phyloP scores from a whole-genome alignment of 2,797 vertebrate species.

The Dendrocincla fuliginosa region DNA sequence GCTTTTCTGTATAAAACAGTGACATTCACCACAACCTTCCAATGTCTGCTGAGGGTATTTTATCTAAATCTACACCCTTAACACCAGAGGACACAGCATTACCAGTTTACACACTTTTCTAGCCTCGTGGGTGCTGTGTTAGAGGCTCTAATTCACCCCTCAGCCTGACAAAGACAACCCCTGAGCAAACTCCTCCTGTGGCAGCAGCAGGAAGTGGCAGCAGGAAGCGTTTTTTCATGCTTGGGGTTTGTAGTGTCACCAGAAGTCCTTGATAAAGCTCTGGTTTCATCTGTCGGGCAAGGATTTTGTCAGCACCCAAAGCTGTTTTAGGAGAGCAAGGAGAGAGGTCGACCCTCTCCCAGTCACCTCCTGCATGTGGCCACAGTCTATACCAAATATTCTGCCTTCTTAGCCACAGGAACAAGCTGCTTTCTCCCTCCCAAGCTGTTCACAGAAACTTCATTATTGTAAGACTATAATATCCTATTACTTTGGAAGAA shows the following conservation, averaged over 20 bases:
- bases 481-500: not conserved
- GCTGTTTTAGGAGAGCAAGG: not conserved
- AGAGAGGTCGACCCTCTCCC: not conserved
- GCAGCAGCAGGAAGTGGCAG: conserved; percentile 56
- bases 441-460: not conserved
- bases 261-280: conserved; percentile 33
- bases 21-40: not conserved
- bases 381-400: not conserved
- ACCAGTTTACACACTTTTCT: not conserved
- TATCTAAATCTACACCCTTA: not conserved
- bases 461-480: not conserved
- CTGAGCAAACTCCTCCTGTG: conserved; percentile 24
- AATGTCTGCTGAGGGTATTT: not conserved
- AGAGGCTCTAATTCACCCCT: conserved; percentile 27
- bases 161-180: not conserved
- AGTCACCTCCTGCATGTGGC: not conserved
- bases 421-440: not conserved
- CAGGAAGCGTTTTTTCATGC: conserved; percentile 53
- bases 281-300: conserved; percentile 14
- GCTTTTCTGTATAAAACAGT: not conserved
- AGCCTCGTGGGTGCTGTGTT: not conserved
- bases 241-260: conserved; percentile 18
- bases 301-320: conserved; percentile 20
- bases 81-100: not conserved
- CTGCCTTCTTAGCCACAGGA: not conserved